Percentiles rank a stretch among this genome's conserved stretches.
phyloP scores from a whole-genome alignment of 2,888 invertebrate genomes.

The Alentia gelatinosa region DNA sequence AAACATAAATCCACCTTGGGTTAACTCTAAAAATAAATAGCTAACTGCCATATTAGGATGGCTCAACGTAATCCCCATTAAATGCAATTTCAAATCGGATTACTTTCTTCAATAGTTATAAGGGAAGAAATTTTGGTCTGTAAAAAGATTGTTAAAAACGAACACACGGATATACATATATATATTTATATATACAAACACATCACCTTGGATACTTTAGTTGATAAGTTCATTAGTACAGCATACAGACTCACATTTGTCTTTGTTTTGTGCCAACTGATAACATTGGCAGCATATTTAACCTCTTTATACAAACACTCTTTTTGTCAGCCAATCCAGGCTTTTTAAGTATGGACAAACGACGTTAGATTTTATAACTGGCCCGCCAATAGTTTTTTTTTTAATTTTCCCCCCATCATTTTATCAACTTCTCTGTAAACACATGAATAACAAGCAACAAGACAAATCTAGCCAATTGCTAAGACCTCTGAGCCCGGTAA shows the following conservation, averaged over 20 bases:
- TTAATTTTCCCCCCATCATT: too few relatives aligned
- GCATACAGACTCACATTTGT: not conserved
- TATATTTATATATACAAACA: conserved; percentile 19
- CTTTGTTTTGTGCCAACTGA: too few relatives aligned
- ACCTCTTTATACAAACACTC: too few relatives aligned
- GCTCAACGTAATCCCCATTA: too few relatives aligned
- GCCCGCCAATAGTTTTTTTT: not conserved
- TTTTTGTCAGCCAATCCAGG: too few relatives aligned
- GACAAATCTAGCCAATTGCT: not conserved
- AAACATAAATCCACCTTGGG: too few relatives aligned
- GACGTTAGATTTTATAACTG: not conserved
- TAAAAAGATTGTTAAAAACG: not conserved
- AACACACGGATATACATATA: conserved; percentile 23
- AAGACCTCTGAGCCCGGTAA: not conserved
- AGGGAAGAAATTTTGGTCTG: not conserved
- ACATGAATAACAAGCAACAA: not conserved
- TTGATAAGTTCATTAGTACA: not conserved
- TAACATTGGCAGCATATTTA: too few relatives aligned
- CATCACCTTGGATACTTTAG: not conserved
- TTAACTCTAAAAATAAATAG: not conserved
- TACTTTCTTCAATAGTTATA: not conserved
- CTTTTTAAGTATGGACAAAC: too few relatives aligned
- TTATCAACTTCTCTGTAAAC: not conserved
- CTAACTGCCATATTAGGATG: not conserved
- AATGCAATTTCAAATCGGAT: too few relatives aligned